Evolutionary conservation across 2,888 invertebrate genomes (phyloP).

Genomic region (Drosophila maculinotata): DNA sequence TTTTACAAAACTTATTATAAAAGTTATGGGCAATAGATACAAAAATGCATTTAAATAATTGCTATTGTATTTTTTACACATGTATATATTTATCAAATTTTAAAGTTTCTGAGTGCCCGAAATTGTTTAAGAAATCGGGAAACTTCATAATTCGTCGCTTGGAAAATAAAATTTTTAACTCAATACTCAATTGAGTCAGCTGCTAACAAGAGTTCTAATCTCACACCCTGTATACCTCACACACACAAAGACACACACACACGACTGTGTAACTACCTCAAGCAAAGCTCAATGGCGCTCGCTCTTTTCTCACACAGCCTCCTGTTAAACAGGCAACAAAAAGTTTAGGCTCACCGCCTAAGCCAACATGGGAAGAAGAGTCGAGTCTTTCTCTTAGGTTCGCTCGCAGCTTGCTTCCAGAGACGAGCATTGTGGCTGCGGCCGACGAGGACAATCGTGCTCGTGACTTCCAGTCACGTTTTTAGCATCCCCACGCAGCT

Average conservation of each 20-base stretch:
- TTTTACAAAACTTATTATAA: too few relatives aligned
- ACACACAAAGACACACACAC: not conserved
- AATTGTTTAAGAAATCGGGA: too few relatives aligned
- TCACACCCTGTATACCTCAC: conserved; percentile 38
- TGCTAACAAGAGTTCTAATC: conserved; percentile 5
- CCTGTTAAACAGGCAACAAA: conserved; percentile 14
- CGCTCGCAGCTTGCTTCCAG: conserved; percentile 27
- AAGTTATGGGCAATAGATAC: too few relatives aligned
- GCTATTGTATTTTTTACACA: too few relatives aligned
- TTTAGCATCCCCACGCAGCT: conserved; percentile 46
- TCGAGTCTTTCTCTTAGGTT: conserved; percentile 17
- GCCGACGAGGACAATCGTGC: conserved; percentile 3
- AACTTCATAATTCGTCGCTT: too few relatives aligned
- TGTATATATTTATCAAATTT: too few relatives aligned
- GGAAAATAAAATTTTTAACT: conserved; percentile 12
- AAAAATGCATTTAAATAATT: too few relatives aligned
- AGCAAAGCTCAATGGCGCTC: conserved; percentile 48
- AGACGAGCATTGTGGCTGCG: conserved; percentile 21
- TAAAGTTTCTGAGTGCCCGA: too few relatives aligned
- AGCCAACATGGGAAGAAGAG: conserved; percentile 39
- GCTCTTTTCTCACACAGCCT: conserved; percentile 47
- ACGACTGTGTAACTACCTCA: conserved; percentile 50
- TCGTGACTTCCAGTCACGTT: conserved; percentile 39
- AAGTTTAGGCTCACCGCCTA: conserved; percentile 34
- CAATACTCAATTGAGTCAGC: conserved; percentile 44